Conservation (phyloP, 2,888 invertebrate genomes). For the Aphodius granarius region DNA sequence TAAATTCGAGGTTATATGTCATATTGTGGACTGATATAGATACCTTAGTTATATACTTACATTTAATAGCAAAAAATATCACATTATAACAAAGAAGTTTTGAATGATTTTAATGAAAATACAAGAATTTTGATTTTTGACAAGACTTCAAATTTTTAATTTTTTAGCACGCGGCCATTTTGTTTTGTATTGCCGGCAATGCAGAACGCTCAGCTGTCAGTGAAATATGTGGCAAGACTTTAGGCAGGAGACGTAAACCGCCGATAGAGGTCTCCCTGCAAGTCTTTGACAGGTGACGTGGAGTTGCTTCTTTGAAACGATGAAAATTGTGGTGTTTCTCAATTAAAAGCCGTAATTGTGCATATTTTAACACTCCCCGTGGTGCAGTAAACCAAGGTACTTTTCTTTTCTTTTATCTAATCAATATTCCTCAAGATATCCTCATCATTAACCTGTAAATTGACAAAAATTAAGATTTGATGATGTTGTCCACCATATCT, state of each 20-base stretch:
- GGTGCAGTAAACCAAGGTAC: slow-evolving; percentile 3
- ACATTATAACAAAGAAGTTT: slow-evolving; percentile 25
- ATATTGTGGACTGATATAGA: neutral
- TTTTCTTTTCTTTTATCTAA: neutral
- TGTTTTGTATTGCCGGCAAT: slow-evolving; percentile 28
- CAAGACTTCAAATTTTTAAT: slow-evolving; percentile 34
- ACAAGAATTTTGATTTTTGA: too few relatives aligned
- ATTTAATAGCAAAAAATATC: slow-evolving; percentile 24
- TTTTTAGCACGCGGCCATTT: slow-evolving; percentile 32
- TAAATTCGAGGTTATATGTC: neutral
- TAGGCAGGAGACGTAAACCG: neutral
- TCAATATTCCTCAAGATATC: neutral
- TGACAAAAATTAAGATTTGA: neutral
- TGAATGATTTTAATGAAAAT: slow-evolving; percentile 25
- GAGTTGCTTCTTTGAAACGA: slow-evolving; percentile 26
- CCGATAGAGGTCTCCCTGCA: slow-evolving; percentile 17
- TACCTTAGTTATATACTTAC: slow-evolving; percentile 20
- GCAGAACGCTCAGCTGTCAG: slow-evolving; percentile 13
- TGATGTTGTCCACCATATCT: neutral
- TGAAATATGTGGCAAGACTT: neutral
- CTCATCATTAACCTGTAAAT: neutral
- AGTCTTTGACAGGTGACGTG: slow-evolving; percentile 36
- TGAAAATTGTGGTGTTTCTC: slow-evolving; percentile 13
- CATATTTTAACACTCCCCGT: neutral
- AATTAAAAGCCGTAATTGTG: neutral